Evolutionary conservation across 1,140 invertebrate genomes (phyloP).

Genomic region (Drosophila rhopaloa): DNA sequence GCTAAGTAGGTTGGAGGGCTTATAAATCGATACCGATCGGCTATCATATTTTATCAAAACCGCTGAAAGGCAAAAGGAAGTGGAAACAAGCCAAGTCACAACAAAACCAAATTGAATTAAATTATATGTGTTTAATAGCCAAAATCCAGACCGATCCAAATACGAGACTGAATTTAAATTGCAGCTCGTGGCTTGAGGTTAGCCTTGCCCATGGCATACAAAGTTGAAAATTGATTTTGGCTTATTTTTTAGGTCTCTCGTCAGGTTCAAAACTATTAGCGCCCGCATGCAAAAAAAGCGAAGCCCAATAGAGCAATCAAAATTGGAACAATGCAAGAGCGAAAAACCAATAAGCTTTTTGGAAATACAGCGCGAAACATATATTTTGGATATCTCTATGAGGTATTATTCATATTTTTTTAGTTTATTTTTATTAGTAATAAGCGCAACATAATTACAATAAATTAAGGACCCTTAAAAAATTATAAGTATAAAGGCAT

Average conservation of each 20-base stretch:
- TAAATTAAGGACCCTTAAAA: too few species aligned
- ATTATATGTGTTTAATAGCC: constrained; percentile 12
- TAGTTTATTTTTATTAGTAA: too few species aligned
- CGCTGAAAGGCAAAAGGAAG: constrained; percentile 30
- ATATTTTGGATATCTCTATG: neutral
- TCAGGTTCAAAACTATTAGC: constrained; percentile 52
- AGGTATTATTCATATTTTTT: too few species aligned
- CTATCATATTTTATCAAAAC: constrained; percentile 23
- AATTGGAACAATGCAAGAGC: constrained; percentile 42
- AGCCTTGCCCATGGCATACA: constrained; percentile 51
- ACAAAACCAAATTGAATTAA: constrained; percentile 23
- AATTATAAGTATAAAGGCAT: too few species aligned
- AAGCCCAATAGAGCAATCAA: constrained; percentile 45
- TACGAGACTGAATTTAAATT: constrained; percentile 8
- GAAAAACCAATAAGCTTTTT: constrained; percentile 31
- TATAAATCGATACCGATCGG: constrained; percentile 26
- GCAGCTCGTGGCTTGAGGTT: constrained; percentile 39
- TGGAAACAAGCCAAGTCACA: constrained; percentile 40
- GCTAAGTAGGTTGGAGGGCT: constrained; percentile 28
- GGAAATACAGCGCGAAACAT: constrained; percentile 6
- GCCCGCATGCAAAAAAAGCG: constrained; percentile 37
- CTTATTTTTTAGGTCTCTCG: constrained; percentile 14
- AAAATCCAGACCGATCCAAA: constrained; percentile 13
- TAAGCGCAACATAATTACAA: too few species aligned
- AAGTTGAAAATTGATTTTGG: constrained; percentile 39